Percentiles rank a stretch among this genome's conserved stretches.
These are phyloP conservation scores for Torymus texanus DNA, from an alignment of 2,888 invertebrate genomes.

Conservation along the genomic window DNA sequence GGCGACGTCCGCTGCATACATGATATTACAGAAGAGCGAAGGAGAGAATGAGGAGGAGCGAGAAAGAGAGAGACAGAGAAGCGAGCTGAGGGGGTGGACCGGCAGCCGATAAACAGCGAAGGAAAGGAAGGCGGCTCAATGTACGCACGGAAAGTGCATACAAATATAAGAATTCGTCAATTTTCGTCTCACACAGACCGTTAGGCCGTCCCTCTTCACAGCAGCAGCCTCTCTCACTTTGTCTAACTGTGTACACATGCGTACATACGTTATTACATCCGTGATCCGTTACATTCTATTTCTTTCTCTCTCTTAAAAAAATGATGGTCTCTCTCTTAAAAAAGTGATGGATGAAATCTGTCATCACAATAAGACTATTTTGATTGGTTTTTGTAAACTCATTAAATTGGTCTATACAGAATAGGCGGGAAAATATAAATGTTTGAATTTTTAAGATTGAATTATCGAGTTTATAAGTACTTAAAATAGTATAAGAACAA, in stretches of 20 bases:
- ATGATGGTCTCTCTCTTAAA: no score
- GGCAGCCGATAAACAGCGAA: constrained; percentile 51
- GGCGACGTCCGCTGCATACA: background rate
- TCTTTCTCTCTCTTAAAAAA: no score
- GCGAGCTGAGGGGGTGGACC: constrained; percentile 37
- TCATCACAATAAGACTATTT: no score
- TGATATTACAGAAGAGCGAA: constrained; percentile 1
- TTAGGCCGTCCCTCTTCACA: background rate
- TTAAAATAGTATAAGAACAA: no score
- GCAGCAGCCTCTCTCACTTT: background rate
- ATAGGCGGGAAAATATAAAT: no score
- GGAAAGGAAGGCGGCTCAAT: background rate
- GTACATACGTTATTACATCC: background rate
- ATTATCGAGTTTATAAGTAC: no score
- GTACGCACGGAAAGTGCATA: no score
- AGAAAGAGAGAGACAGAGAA: background rate
- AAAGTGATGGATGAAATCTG: no score
- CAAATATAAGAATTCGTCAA: background rate
- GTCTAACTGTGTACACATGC: constrained; percentile 1
- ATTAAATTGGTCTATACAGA: no score
- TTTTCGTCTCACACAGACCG: background rate
- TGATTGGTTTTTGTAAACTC: no score
- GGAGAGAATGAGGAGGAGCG: background rate
- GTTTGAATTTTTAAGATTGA: no score
- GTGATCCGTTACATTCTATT: no score